Percentiles rank a stretch among this genome's conserved stretches.
These are phyloP conservation scores for Geophilus truncorum DNA, from an alignment of 2,888 invertebrate genomes.

Conservation along the genomic window DNA sequence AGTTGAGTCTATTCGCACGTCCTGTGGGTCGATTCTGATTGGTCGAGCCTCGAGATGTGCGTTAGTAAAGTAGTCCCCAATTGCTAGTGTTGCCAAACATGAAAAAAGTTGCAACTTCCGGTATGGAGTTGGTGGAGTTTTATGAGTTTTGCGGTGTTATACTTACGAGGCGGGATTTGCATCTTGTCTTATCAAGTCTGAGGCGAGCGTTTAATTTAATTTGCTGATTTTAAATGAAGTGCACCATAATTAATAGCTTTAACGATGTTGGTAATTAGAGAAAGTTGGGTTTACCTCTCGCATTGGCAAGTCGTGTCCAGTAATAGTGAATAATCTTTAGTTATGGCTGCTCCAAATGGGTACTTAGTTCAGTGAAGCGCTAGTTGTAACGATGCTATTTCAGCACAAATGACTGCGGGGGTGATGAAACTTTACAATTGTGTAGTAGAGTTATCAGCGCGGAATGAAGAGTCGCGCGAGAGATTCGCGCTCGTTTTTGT, in stretches of 20 bases:
- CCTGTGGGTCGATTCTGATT: too few species aligned
- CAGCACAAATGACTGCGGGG: constrained; percentile 3
- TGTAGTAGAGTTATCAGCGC: neutral
- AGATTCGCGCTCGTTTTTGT: neutral
- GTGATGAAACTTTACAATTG: constrained; percentile 15
- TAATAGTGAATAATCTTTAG: constrained; percentile 8
- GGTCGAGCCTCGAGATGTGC: too few species aligned
- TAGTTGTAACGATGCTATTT: constrained; percentile 14
- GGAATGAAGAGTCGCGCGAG: neutral
- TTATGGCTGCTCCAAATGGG: neutral
- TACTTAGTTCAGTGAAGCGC: constrained; percentile 4
- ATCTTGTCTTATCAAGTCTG: too few species aligned
- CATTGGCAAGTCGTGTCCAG: neutral
- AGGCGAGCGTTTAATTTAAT: neutral
- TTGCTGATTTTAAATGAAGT: neutral
- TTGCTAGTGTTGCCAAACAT: too few species aligned
- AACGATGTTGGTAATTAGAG: neutral
- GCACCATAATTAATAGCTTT: neutral
- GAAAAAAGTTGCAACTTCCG: too few species aligned
- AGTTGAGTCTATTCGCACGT: too few species aligned
- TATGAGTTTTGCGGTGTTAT: too few species aligned
- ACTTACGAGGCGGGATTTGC: neutral
- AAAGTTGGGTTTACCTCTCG: neutral
- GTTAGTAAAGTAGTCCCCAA: too few species aligned
- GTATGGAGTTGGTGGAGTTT: too few species aligned